Evolutionary conservation across 2,888 invertebrate species (phyloP).

Genomic region (Hirtodrosophila confusa): DNA sequence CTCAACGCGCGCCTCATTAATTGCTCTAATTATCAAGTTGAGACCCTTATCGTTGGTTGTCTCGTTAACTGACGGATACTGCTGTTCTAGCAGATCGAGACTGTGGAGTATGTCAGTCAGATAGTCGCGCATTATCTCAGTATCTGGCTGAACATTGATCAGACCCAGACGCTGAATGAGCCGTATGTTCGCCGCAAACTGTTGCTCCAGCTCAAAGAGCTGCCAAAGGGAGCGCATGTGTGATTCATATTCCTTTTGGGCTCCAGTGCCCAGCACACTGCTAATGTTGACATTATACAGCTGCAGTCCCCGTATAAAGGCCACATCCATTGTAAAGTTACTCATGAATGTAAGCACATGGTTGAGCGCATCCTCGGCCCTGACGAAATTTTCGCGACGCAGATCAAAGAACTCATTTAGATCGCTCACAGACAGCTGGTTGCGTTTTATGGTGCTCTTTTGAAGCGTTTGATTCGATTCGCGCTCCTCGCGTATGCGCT

Average conservation of each 20-base stretch:
- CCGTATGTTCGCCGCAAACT: conserved; percentile 65
- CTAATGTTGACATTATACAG: conserved; percentile 68
- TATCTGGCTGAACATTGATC: conserved; percentile 52
- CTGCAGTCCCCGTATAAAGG: conserved; percentile 72
- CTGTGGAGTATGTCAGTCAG: conserved; percentile 42
- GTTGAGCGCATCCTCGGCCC: conserved; percentile 51
- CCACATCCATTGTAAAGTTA: conserved; percentile 75
- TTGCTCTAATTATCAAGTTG: conserved; percentile 32
- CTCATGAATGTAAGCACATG: conserved; percentile 72
- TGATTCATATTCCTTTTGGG: conserved; percentile 75
- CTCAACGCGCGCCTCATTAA: conserved; percentile 27
- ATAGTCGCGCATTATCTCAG: conserved; percentile 46
- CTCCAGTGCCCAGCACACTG: conserved; percentile 54
- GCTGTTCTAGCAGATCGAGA: conserved; percentile 14
- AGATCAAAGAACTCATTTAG: conserved; percentile 69
- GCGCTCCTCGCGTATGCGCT: conserved; percentile 74
- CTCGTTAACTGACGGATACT: neutral
- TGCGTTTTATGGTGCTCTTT: conserved; percentile 30
- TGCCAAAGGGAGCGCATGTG: conserved; percentile 77
- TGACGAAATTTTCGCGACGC: conserved; percentile 58
- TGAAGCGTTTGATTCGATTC: conserved; percentile 43
- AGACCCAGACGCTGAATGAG: conserved; percentile 67
- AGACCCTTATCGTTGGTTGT: conserved; percentile 9
- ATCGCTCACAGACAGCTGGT: conserved; percentile 76
- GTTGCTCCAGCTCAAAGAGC: conserved; percentile 77